phyloP scores from a whole-genome alignment of 2,888 invertebrate genomes.

The Desoria tigrina region DNA sequence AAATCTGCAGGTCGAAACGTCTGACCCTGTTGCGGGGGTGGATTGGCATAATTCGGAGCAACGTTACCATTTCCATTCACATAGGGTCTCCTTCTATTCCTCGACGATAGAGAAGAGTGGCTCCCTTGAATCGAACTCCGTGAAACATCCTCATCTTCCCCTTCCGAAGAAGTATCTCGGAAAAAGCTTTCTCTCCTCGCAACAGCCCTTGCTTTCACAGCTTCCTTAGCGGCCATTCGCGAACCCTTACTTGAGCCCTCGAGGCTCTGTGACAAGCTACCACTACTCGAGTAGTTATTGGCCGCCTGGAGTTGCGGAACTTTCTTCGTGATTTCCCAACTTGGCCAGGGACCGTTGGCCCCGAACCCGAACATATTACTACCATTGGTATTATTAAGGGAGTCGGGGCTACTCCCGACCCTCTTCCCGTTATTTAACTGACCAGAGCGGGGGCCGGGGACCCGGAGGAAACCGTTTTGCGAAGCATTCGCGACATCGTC shows the following conservation, averaged over 20 bases:
- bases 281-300: slow-evolving; percentile 47
- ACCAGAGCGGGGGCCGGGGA: slow-evolving; percentile 17
- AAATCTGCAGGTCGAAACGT: slow-evolving; percentile 37
- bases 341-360: slow-evolving; percentile 37
- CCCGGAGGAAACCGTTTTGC: slow-evolving; percentile 32
- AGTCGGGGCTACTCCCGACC: slow-evolving; percentile 50
- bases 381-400: slow-evolving; percentile 36
- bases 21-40: slow-evolving; percentile 38
- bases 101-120: slow-evolving; percentile 48
- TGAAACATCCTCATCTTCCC: slow-evolving; percentile 40
- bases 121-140: slow-evolving; percentile 47
- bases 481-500: slow-evolving; percentile 1
- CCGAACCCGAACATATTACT: slow-evolving; percentile 9
- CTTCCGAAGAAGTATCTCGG: slow-evolving; percentile 44
- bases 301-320: slow-evolving; percentile 25
- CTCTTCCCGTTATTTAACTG: slow-evolving; percentile 27
- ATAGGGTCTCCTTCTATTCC: slow-evolving; percentile 34
- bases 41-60: slow-evolving; percentile 25
- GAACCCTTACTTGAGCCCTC: slow-evolving; percentile 42
- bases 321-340: slow-evolving; percentile 53
- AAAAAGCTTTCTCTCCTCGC: slow-evolving; percentile 52
- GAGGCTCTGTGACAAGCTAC: slow-evolving; percentile 46
- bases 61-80: slow-evolving; percentile 1
- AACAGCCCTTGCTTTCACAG: slow-evolving; percentile 52
- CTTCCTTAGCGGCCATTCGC: slow-evolving; percentile 46